Conservation (phyloP, 1,140 invertebrate species). For the Dreissena polymorpha region DNA sequence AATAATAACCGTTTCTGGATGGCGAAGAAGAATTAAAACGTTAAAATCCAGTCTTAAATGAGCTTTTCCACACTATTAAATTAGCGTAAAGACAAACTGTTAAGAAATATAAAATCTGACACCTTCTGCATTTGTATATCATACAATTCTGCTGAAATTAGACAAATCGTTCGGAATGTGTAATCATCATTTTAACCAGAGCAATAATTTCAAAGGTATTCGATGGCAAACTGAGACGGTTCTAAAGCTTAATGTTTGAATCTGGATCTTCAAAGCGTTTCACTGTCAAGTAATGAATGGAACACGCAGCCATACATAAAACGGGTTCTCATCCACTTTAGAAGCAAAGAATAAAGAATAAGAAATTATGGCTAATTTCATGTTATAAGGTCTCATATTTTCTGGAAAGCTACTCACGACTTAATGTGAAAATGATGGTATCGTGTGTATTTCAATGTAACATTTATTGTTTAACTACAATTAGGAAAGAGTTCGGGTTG, state of each 20-base stretch:
- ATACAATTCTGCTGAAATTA: constrained; percentile 32
- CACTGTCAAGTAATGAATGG: not conserved
- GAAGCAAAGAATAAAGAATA: too few species aligned
- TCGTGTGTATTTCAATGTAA: too few species aligned
- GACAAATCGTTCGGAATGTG: constrained; percentile 14
- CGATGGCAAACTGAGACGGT: not conserved
- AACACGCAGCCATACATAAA: not conserved
- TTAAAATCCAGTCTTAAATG: constrained; percentile 24
- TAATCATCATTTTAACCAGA: constrained; percentile 22
- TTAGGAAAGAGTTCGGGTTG: too few species aligned
- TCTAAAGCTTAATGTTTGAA: not conserved
- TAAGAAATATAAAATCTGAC: constrained; percentile 40
- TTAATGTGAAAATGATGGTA: too few species aligned
- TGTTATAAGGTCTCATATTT: too few species aligned
- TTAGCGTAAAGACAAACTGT: constrained; percentile 14
- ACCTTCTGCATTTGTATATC: constrained; percentile 33
- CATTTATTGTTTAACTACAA: too few species aligned
- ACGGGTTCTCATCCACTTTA: too few species aligned
- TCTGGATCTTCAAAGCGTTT: constrained; percentile 1
- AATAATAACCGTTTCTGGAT: constrained; percentile 26
- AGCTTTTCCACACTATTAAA: constrained; percentile 15
- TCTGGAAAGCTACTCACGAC: too few species aligned
- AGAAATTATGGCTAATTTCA: too few species aligned
- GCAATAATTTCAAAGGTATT: not conserved
- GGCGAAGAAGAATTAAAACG: constrained; percentile 1